Conservation (phyloP, 2,797 vertebrate genomes). For the Gambelia wislizenii region DNA sequence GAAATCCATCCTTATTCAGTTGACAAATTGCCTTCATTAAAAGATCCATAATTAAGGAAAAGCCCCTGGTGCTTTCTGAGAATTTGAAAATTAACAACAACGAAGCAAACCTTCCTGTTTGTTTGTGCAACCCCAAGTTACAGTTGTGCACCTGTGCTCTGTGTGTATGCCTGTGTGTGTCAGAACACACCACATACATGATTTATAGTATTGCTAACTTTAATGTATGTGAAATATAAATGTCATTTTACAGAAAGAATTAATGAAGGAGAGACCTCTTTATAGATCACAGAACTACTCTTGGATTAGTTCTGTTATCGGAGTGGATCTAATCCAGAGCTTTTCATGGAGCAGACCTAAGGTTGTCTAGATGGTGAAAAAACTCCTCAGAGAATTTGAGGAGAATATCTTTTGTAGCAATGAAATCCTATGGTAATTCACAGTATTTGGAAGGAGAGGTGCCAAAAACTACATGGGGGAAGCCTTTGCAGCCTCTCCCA, state of each 20-base stretch:
- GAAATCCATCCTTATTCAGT: conserved; percentile 16
- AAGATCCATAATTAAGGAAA: conserved; percentile 37
- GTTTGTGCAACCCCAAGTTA: background rate
- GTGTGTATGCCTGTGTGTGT: background rate
- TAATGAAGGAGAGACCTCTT: background rate
- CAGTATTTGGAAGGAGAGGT: too few species aligned
- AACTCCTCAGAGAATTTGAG: too few species aligned
- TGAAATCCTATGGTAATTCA: too few species aligned
- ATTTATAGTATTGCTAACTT: background rate
- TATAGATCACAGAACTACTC: background rate
- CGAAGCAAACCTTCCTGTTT: background rate
- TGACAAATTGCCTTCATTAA: conserved; percentile 30
- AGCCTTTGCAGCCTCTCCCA: too few species aligned
- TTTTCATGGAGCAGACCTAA: background rate
- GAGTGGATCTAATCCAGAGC: background rate
- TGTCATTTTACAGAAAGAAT: background rate
- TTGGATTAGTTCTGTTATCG: background rate
- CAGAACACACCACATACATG: too few species aligned
- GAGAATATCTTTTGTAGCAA: too few species aligned
- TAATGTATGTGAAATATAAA: background rate
- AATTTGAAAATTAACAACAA: conserved; percentile 1
- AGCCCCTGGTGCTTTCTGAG: background rate
- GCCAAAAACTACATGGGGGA: too few species aligned
- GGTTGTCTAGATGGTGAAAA: too few species aligned
- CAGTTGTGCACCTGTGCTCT: background rate